Percentiles rank a stretch among this genome's conserved stretches.
Conservation (phyloP, 37 sponge, comb jelly and placozoan species). For the Chondrilla cf. caribensis region DNA sequence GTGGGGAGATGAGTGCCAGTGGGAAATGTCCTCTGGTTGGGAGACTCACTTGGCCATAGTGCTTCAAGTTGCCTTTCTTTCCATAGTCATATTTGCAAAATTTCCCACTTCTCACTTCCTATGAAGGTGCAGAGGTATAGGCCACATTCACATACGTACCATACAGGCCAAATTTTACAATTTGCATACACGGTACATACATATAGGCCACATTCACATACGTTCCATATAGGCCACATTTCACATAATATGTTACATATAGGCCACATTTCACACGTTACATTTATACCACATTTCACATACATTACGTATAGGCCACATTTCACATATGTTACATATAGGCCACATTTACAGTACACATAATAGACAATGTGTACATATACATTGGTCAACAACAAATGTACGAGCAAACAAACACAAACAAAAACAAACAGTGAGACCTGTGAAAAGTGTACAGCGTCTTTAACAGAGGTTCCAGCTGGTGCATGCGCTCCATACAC, state of each 20-base stretch:
- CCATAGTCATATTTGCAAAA: constrained; percentile 76
- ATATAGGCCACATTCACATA: no score
- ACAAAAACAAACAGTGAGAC: neutral
- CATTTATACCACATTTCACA: constrained; percentile 54
- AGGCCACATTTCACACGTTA: no score
- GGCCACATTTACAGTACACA: constrained; percentile 72
- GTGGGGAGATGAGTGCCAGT: no score
- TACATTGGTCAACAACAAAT: neutral
- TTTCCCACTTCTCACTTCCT: constrained; percentile 29
- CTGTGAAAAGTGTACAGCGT: constrained; percentile 62
- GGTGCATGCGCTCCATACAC: constrained; percentile 62
- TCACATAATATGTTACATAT: no score
- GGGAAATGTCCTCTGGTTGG: no score
- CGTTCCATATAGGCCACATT: no score
- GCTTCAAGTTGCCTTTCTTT: constrained; percentile 37
- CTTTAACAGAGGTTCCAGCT: constrained; percentile 74
- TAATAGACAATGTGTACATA: neutral
- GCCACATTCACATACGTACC: no score
- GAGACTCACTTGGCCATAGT: constrained; percentile 60
- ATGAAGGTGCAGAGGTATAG: no score
- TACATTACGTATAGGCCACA: no score
- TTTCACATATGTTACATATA: no score
- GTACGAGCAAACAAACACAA: neutral
- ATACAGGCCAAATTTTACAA: no score
- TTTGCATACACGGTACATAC: no score